Evolutionary conservation across 2,113 vertebrate species (phyloP).

Genomic region (Podiceps cristatus): DNA sequence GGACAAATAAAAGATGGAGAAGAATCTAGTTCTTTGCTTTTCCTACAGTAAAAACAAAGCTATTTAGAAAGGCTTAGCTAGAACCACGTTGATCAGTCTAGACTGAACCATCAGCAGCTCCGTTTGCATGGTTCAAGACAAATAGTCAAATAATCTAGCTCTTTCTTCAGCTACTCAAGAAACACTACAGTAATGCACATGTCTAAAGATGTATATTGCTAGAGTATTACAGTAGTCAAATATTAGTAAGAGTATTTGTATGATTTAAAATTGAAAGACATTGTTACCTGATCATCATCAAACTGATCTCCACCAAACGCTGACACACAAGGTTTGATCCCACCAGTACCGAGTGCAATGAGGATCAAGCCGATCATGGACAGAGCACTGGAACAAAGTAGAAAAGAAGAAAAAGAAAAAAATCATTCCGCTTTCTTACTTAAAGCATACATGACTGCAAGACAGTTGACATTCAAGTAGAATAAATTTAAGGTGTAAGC

Average conservation of each 20-base stretch:
- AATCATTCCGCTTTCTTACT: background rate
- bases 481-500: background rate
- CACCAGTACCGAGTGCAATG: constrained; percentile 93
- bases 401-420: background rate
- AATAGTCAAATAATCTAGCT: background rate
- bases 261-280: background rate
- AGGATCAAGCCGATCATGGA: constrained; percentile 88
- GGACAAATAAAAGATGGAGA: constrained; percentile 94
- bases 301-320: constrained; percentile 98
- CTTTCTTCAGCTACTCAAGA: background rate
- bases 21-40: constrained; percentile 88
- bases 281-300: constrained; percentile 86
- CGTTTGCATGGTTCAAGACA: background rate
- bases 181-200: background rate
- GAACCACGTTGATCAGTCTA: background rate
- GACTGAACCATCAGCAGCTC: background rate
- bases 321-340: constrained; percentile 96
- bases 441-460: background rate
- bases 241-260: background rate
- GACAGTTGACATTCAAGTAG: background rate
- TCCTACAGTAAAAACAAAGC: constrained; percentile 78
- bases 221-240: background rate
- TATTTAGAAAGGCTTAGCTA: background rate
- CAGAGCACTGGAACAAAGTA: constrained; percentile 72
- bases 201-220: background rate